Evolutionary conservation across 2,888 invertebrate species (phyloP).

Genomic region (Lamellibrachia satsuma): DNA sequence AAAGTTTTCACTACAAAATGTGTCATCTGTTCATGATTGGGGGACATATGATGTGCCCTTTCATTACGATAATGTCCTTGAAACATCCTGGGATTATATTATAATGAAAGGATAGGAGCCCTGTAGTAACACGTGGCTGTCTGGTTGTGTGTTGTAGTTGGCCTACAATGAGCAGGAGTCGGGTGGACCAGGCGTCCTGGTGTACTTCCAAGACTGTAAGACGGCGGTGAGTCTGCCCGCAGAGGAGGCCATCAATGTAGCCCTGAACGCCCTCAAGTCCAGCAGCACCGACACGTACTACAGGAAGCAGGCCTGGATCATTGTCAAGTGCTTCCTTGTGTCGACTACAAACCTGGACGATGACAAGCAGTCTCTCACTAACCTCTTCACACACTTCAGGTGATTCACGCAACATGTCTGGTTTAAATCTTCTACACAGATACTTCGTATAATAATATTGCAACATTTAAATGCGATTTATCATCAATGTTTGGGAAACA

Average conservation of each 20-base stretch:
- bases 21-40: too few relatives aligned
- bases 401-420: slow-evolving; percentile 36
- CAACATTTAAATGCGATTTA: too few relatives aligned
- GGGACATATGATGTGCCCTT: too few relatives aligned
- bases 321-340: slow-evolving; percentile 87
- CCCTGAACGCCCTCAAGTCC: slow-evolving; percentile 83
- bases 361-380: slow-evolving; percentile 79
- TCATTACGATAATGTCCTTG: too few relatives aligned
- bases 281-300: slow-evolving; percentile 86
- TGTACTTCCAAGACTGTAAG: slow-evolving; percentile 85
- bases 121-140: too few relatives aligned
- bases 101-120: too few relatives aligned
- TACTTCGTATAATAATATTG: too few relatives aligned
- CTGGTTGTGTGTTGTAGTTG: slow-evolving; percentile 49
- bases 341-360: slow-evolving; percentile 86
- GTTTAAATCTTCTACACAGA: too few relatives aligned
- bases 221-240: slow-evolving; percentile 85
- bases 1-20: too few relatives aligned
- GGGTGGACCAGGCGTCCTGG: slow-evolving; percentile 83
- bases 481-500: too few relatives aligned
- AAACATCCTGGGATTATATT: too few relatives aligned
- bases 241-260: slow-evolving; percentile 88
- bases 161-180: slow-evolving; percentile 86
- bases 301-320: slow-evolving; percentile 91
- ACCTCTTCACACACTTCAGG: slow-evolving; percentile 82